Base-by-base conservation (phyloP, 2,797 vertebrate genomes). In the Halcyon smyrnensis region DNA sequence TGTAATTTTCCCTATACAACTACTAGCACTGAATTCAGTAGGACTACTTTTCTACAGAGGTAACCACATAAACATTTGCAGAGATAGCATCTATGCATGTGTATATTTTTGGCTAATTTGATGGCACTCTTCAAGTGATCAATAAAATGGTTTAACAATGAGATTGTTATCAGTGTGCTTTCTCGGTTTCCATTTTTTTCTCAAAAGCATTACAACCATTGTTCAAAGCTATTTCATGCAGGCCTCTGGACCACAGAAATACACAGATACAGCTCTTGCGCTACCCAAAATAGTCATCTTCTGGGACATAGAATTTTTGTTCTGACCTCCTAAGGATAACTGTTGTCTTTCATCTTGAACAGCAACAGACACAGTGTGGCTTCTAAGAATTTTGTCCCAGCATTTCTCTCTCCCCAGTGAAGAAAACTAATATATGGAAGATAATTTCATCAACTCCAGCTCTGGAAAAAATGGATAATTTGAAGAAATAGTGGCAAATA, bases 311-410 rank as follows among this genome's bases (percentile, higher is more conserved):
- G 77, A 69, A 57, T 81, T 92, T 86, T 86, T 93, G 9, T 79
- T 69, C 71, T 68, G 69, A 76, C 46, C 34, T 88, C 59, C 54
- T 67, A 27, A 60, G 70, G 51, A 27, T 37, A 84, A 60, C 48
- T 79, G 10, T 68, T 96, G 36, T 68, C 76, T 92, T 87, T 75
- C 63, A 70, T 94, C 69, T 82, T 84, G 39, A 94, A 64, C 50
- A 84, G 57, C 62, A 85, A 43, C 62, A 78, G 65, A 54, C 28
- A 53, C 8, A 37, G 8, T 46, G 43, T 70, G 39, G 13, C 67
- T 93, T 90, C 79, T 68, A 69, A 84, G 81, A 84, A 34, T 41
- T 83, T 87, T n/a, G 5, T 56, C 45, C 37, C 73, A 56, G 59
- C 7, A 24, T 88, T 93, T 81, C 89, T 76, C 28, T 60, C 51